Base-by-base conservation (phyloP, 2,797 vertebrate genomes). In the Crocidura indochinensis region DNA sequence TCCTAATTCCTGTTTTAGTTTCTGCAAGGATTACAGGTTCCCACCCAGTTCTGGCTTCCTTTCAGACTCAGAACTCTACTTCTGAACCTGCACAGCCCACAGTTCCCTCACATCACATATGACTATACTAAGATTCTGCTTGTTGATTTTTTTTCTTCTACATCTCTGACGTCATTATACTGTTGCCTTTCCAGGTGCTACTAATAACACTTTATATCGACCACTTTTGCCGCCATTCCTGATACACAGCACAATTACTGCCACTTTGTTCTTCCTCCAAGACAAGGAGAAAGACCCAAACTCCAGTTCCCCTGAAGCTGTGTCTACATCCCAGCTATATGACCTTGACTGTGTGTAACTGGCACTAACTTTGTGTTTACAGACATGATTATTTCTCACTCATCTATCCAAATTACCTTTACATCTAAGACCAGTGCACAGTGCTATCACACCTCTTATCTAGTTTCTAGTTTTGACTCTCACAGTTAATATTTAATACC, bases 391-490 rank as follows among this genome's bases (percentile, higher is more conserved):
- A 56, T 87, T 92, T 88, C 84, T 78, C 88, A 31, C n/a, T 82
- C 76, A 44, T 44, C 78, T 80, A 69, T 92, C 88, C 69, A 76
- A 75, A 87, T 84, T 91, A 89, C 91, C 89, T 86, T 73, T 89
- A 80, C 68, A 90, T 46, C 73, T 0, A 4, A 87, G 11, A 74
- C n/a, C n/a, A 65, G 53, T 3, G 3, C 51, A 69, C 15, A 51
- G 29, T 60, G 81, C 84, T 81, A 72, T 9, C 7, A 56, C 22
- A 72, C 60, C 51, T 86, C 56, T 81, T 24, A 68, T n/a, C 51
- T 65, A 27, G 64, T 79, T 95, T 96, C 94, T 67, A 44, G 71
- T 75, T 95, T 80, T 94, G 93, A 95, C 79, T 92, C 64, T 56
- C 75, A 49, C 75, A 88, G 67, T 68, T 47, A 67, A 31, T 81